Evolutionary conservation across 2,888 invertebrate species (phyloP).

Genomic region (Erebia aethiops): DNA sequence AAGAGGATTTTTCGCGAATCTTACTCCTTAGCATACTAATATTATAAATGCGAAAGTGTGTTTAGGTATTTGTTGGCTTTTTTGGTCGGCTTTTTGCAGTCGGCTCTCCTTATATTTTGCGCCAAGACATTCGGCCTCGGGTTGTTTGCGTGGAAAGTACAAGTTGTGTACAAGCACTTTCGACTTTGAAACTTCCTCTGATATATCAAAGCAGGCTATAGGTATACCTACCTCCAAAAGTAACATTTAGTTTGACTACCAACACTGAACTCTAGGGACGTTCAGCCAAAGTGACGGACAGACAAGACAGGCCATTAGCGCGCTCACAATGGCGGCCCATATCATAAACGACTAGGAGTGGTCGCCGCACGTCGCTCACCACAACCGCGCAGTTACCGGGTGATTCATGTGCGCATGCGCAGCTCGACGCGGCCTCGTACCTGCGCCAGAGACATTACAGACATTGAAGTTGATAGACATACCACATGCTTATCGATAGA

Average conservation of each 20-base stretch:
- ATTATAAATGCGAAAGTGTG: too few species aligned
- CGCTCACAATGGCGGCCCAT: slow-evolving; percentile 37
- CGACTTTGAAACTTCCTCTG: too few species aligned
- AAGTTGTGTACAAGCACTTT: too few species aligned
- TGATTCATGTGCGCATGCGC: slow-evolving; percentile 50
- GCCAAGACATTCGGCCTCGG: too few species aligned
- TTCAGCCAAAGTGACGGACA: slow-evolving; percentile 26
- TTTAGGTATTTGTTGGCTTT: too few species aligned
- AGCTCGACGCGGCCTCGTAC: background rate
- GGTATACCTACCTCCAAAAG: background rate
- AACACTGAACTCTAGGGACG: background rate
- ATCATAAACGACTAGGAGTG: slow-evolving; percentile 37
- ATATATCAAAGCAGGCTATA: background rate
- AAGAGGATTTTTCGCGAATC: too few species aligned
- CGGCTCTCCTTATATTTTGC: too few species aligned
- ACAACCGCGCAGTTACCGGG: slow-evolving; percentile 49
- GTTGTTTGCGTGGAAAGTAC: too few species aligned
- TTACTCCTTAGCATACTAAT: too few species aligned
- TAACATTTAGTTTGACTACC: background rate
- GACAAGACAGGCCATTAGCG: slow-evolving; percentile 31
- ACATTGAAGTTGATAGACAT: background rate
- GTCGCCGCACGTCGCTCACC: slow-evolving; percentile 18
- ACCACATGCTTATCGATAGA: too few species aligned
- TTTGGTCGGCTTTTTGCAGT: too few species aligned
- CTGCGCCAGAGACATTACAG: background rate